Conservation (phyloP, 2,797 vertebrate genomes). For the Austrolebias charrua region DNA sequence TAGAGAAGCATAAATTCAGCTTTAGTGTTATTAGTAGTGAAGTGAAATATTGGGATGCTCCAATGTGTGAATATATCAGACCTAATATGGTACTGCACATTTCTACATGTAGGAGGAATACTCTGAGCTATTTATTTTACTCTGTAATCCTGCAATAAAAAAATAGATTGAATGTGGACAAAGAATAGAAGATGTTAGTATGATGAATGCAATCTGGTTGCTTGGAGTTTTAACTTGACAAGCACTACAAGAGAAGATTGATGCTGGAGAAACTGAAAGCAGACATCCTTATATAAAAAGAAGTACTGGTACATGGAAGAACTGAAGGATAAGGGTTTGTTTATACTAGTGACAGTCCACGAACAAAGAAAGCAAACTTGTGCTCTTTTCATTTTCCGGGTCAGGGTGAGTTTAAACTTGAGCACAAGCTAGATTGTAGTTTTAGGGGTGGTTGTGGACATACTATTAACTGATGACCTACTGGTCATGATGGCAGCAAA, state of each 20-base stretch:
- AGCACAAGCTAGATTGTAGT: constrained; percentile 17
- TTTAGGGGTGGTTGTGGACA: constrained; percentile 11
- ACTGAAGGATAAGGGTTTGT: constrained; percentile 14
- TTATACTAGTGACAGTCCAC: constrained; percentile 17
- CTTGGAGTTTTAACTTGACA: constrained; percentile 49
- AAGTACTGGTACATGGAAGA: constrained; percentile 16
- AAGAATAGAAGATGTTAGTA: constrained; percentile 18
- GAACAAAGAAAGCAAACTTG: constrained; percentile 21
- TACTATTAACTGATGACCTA: constrained; percentile 34
- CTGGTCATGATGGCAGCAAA: constrained; percentile 11
- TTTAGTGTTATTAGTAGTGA: constrained; percentile 46
- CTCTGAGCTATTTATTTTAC: background rate
- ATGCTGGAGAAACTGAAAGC: constrained; percentile 23
- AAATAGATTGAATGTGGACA: constrained; percentile 16
- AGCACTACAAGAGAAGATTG: constrained; percentile 32
- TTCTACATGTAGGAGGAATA: background rate
- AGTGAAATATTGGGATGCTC: constrained; percentile 48
- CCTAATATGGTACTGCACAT: constrained; percentile 20
- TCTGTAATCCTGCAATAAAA: constrained; percentile 11
- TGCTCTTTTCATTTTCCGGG: constrained; percentile 23
- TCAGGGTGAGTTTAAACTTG: constrained; percentile 18
- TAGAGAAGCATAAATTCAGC: constrained; percentile 51
- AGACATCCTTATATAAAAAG: constrained; percentile 4
- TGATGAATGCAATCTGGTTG: constrained; percentile 29
- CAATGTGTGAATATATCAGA: constrained; percentile 44